Evolutionary conservation across 64 coral and sea anemone species (phyloP).

Genomic region (Dendrophyllia cribrosa): DNA sequence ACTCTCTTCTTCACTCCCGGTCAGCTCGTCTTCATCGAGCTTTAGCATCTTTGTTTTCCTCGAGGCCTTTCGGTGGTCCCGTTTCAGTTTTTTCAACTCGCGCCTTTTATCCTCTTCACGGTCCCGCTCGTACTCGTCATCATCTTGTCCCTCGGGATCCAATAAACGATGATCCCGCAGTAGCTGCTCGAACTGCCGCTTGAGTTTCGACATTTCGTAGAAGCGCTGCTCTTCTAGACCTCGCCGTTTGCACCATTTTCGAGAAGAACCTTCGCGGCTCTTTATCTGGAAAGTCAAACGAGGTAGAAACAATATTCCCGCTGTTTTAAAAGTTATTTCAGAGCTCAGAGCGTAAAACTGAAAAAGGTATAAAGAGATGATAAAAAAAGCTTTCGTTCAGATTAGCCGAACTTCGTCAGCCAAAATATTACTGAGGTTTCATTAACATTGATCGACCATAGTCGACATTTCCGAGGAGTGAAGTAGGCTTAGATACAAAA

Average conservation of each 20-base stretch:
- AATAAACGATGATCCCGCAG: slow-evolving; percentile 66
- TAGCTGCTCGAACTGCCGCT: slow-evolving; percentile 49
- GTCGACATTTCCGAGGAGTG: no score
- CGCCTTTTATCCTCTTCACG: slow-evolving; percentile 81
- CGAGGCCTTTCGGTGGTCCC: slow-evolving; percentile 78
- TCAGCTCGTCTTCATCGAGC: slow-evolving; percentile 78
- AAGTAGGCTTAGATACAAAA: no score
- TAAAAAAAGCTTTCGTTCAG: no score
- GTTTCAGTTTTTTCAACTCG: slow-evolving; percentile 83
- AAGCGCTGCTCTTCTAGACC: slow-evolving; percentile 92
- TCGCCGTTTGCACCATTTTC: slow-evolving; percentile 94
- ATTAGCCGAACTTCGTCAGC: no score
- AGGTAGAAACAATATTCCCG: not conserved
- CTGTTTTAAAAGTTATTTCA: no score
- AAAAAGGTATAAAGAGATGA: no score
- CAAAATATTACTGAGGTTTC: no score
- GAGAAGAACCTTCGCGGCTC: slow-evolving; percentile 79
- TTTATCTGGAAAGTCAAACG: slow-evolving; percentile 56
- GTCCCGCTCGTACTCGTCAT: slow-evolving; percentile 68
- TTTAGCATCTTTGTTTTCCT: slow-evolving; percentile 88
- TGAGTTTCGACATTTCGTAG: slow-evolving; percentile 75
- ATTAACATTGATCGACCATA: no score
- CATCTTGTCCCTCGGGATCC: slow-evolving; percentile 45
- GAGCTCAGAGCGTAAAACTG: no score
- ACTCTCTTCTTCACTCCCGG: slow-evolving; percentile 68